Base-by-base conservation (phyloP, 2,797 vertebrate genomes). In the Rhincodon typus region DNA sequence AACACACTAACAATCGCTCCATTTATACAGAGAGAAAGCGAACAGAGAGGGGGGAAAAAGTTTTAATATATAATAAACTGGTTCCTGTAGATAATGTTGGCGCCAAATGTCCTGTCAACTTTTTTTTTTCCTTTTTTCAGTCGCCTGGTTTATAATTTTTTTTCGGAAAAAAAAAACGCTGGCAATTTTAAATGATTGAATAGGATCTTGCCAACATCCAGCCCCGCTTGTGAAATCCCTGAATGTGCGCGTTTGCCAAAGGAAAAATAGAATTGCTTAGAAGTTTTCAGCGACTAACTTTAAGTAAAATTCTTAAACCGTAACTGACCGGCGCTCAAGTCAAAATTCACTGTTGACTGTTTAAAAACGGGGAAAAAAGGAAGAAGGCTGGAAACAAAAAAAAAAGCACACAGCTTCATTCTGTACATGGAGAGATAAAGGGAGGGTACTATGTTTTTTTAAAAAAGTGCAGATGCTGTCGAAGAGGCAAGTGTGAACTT, bases 351-450 rank as follows among this genome's bases (percentile, higher is more conserved):
- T 62, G 10, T 74, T 74, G 12, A 62, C 57, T 62, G 57, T 62
- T 72, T 6, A 27, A 72, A 72, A 72, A 25, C 70, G 23, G 27
- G 42, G 42, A 79, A 84, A 38, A 42, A 23, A 42, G 10, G 7
- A 42, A 19, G 1, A 46, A 10, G 42, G 42, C 79, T 42, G 0
- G 17, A 82, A 19, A 21, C n/a, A 2, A 8, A 19, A n/a, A 19
- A n/a, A 82, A 21, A 17, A 19, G 19, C 17, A 98, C 97, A 97
- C 97, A 97, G 97, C 96, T 96, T 96, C 97, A 98, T 98, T 98
- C 97, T 98, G 98, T 97, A 27, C 15, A 10, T 3, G 97, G 97
- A 98, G 96, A 97, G 97, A 97, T 98, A 97, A 98, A 97, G 97
- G 98, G 97, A 97, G 97, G 96, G 96, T 96, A 96, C 97, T 97